Base-by-base conservation (phyloP, 2,888 invertebrate genomes). In the Apocheima hispidaria region DNA sequence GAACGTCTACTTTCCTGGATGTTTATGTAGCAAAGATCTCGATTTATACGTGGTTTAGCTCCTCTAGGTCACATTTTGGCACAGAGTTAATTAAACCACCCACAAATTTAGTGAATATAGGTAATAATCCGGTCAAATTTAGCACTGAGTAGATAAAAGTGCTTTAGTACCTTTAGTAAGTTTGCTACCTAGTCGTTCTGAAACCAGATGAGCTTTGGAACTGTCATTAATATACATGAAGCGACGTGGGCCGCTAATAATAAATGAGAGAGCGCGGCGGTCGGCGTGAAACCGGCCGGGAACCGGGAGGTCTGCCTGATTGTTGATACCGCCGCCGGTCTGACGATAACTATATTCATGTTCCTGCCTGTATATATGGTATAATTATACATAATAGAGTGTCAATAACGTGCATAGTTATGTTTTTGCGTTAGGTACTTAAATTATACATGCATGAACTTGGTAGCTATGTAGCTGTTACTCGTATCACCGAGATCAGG, bases 141-240 rank as follows among this genome's bases (percentile, higher is more conserved):
- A n/a, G n/a, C n/a, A n/a, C n/a, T n/a, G n/a, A n/a, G n/a, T n/a
- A n/a, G n/a, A n/a, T n/a, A n/a, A n/a, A n/a, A n/a, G n/a, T n/a
- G n/a, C n/a, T n/a, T n/a, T n/a, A n/a, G n/a, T n/a, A 6, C 7
- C 9, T 26, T 26, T 26, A 4, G 9, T 7, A 4, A 7, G 6
- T 26, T 26, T 26, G 26, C n/a, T 14, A n/a, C 1, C 38, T 38
- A 14, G 35, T 20, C 18, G 40, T 12, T n/a, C 14, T 43, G 23
- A 55, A 56, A 51, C 46, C 23, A 16, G 41, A 35, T 28, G 56
- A 56, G 61, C 56, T 57, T 48, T 10, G 16, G 41, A 43, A 46
- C 56, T 58, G 55, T 40, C 54, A 58, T 59, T 38, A 58, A 60
- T 63, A 58, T 52, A 62, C 46, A 62, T 57, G 40, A 52, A 28